Conservation (phyloP, 2,797 vertebrate species). For the Knipowitschia caucasica region DNA sequence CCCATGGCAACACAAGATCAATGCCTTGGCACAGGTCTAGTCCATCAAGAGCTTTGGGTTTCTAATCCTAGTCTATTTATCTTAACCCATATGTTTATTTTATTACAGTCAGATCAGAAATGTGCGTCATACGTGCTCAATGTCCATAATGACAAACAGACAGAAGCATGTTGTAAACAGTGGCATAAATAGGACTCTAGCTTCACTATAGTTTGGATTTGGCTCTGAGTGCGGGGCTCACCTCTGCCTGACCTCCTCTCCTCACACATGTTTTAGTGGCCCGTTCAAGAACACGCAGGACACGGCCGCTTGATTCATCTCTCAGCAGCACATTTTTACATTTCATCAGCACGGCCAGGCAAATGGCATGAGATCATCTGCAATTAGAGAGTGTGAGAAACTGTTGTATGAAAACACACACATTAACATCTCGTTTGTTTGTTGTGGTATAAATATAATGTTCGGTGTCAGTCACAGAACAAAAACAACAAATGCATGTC, state of each 20-base stretch:
- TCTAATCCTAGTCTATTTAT: neutral
- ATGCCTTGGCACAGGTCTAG: neutral
- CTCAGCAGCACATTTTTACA: constrained; percentile 33
- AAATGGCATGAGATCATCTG: constrained; percentile 9
- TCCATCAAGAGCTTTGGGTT: neutral
- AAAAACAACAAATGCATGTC: neutral
- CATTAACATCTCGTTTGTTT: constrained; percentile 20
- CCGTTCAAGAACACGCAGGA: constrained; percentile 22
- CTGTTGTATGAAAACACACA: constrained; percentile 15
- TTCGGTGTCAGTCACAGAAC: neutral
- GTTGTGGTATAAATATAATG: constrained; percentile 1
- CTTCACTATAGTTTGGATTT: constrained; percentile 3
- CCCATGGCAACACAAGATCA: neutral
- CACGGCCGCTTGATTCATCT: constrained; percentile 35
- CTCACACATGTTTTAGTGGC: constrained; percentile 50
- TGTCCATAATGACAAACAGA: too few species aligned
- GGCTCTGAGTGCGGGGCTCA: constrained; percentile 20
- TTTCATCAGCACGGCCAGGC: constrained; percentile 38
- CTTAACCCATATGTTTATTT: neutral
- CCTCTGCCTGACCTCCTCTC: constrained; percentile 39
- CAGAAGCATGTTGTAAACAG: neutral
- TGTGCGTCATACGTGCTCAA: neutral
- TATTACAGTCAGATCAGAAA: neutral
- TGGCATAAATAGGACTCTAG: neutral
- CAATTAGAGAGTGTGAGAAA: constrained; percentile 21